phyloP scores from a whole-genome alignment of 2,797 vertebrate genomes.

The Pteronotus mesoamericanus region DNA sequence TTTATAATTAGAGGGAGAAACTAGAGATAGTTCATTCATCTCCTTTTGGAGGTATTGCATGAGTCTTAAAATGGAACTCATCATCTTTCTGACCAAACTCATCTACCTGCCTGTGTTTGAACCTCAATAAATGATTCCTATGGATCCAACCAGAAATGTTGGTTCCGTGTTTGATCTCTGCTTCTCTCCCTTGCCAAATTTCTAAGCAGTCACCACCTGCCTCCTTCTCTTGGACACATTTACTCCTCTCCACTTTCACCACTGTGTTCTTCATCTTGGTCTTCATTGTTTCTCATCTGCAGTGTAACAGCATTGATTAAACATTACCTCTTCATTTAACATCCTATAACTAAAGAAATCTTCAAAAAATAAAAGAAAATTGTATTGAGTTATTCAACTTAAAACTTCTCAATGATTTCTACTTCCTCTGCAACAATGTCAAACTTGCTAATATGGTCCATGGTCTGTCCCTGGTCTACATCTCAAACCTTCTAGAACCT shows the following conservation, averaged over 20 bases:
- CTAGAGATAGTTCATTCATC: neutral
- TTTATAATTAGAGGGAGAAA: neutral
- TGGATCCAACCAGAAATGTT: neutral
- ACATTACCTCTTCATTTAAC: neutral
- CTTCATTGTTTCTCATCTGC: neutral
- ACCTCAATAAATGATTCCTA: neutral
- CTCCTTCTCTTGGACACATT: neutral
- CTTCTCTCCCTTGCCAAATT: neutral
- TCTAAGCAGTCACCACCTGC: neutral
- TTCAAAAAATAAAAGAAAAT: neutral
- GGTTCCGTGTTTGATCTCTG: fast-evolving
- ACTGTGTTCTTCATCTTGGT: neutral
- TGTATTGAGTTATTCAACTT: neutral
- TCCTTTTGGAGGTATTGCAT: neutral
- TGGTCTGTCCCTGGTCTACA: neutral
- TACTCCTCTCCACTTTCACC: neutral
- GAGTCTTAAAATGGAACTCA: neutral
- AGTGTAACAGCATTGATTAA: neutral
- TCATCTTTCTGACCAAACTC: neutral
- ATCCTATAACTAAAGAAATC: neutral
- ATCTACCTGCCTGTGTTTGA: neutral
- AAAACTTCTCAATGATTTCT: neutral
- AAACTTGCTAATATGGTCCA: neutral
- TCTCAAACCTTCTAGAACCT: neutral
- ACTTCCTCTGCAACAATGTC: neutral